Conservation (phyloP, 2,888 invertebrate species). For the Heliothis peltigera region DNA sequence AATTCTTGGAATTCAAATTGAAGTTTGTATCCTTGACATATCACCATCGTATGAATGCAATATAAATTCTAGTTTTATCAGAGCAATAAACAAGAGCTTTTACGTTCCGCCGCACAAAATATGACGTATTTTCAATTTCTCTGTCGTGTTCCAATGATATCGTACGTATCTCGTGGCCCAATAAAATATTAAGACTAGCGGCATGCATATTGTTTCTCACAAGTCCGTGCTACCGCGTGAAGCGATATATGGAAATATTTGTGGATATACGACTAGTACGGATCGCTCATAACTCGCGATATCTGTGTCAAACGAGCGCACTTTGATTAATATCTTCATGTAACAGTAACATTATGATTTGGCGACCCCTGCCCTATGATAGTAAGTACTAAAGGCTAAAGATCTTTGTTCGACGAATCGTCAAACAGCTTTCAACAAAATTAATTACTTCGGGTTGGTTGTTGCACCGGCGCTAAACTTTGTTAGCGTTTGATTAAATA, state of each 20-base stretch:
- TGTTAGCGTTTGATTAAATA: constrained; percentile 33
- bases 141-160: constrained; percentile 69
- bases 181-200: constrained; percentile 73
- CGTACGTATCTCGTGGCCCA: constrained; percentile 66
- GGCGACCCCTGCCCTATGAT: constrained; percentile 18
- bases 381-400: constrained; percentile 13
- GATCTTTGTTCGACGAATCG: constrained; percentile 8
- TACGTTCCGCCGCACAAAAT: constrained; percentile 53
- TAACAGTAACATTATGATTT: constrained; percentile 33
- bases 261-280: constrained; percentile 51
- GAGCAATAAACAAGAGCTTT: constrained; percentile 63
- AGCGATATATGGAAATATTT: constrained; percentile 58
- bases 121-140: constrained; percentile 68
- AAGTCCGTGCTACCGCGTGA: constrained; percentile 55
- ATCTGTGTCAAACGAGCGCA: constrained; percentile 46
- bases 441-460: constrained; percentile 23
- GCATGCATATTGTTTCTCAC: constrained; percentile 68
- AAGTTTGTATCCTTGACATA: constrained; percentile 14
- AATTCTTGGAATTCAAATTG: not conserved
- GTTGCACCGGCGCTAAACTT: constrained; percentile 15
- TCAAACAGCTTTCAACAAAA: constrained; percentile 21
- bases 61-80: constrained; percentile 57
- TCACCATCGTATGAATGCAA: constrained; percentile 41
- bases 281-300: constrained; percentile 47
- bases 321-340: constrained; percentile 46